phyloP scores from a whole-genome alignment of 2,888 invertebrate genomes.

The Drosophila melanocephala region DNA sequence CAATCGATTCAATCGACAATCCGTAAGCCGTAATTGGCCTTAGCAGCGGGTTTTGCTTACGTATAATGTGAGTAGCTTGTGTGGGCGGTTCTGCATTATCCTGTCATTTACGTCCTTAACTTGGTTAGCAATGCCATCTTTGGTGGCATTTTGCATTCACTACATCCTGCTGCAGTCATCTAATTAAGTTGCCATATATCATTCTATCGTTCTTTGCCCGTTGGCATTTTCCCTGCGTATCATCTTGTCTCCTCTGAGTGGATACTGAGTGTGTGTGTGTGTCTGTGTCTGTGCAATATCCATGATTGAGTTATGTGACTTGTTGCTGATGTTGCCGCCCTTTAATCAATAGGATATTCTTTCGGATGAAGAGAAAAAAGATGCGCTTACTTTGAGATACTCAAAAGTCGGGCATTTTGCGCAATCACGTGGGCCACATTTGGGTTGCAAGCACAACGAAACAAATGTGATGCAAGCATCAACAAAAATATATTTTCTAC shows the following conservation, averaged over 20 bases:
- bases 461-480: not conserved
- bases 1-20: conserved; percentile 58
- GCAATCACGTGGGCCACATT: not conserved
- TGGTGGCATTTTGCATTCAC: conserved; percentile 51
- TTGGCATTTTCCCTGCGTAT: conserved; percentile 40
- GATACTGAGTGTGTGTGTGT: conserved; percentile 2
- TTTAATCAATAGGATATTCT: conserved; percentile 10
- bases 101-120: conserved; percentile 53
- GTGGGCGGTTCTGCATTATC: conserved; percentile 24
- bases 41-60: conserved; percentile 50
- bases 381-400: conserved; percentile 1
- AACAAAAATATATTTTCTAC: not conserved
- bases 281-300: conserved; percentile 10
- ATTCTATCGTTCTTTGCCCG: conserved; percentile 3
- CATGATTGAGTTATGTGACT: conserved; percentile 49
- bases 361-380: not conserved
- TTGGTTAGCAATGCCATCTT: conserved; percentile 46
- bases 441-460: not conserved
- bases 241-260: conserved; percentile 1
- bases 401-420: conserved; percentile 22
- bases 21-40: conserved; percentile 61
- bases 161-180: conserved; percentile 8
- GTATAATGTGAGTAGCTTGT: conserved; percentile 45
- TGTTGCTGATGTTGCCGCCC: conserved; percentile 9
- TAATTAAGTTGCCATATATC: conserved; percentile 63